A percentile compares a stretch with the other conserved stretches of the same genome.
Conservation (phyloP, 2,888 invertebrate species). For the Leucophora obtusa region DNA sequence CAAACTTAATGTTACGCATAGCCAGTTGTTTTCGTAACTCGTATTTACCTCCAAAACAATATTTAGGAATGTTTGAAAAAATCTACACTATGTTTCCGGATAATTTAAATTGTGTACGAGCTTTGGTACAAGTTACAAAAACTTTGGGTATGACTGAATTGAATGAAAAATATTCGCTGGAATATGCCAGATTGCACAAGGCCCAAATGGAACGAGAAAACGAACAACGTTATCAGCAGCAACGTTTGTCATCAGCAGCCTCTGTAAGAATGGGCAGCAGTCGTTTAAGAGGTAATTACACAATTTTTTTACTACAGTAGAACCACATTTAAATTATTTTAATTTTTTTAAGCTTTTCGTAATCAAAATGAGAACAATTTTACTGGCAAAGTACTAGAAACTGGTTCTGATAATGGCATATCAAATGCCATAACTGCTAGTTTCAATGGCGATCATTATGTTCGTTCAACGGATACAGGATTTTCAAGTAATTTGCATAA, state of each 20-base stretch:
- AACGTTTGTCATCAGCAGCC: slow-evolving; percentile 72
- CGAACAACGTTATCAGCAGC: slow-evolving; percentile 73
- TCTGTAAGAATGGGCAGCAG: slow-evolving; percentile 68
- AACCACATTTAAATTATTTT: too few relatives aligned
- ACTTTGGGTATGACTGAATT: slow-evolving; percentile 92
- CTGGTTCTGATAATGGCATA: slow-evolving; percentile 58
- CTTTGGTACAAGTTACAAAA: slow-evolving; percentile 77
- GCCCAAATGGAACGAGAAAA: slow-evolving; percentile 72
- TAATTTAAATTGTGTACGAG: slow-evolving; percentile 94
- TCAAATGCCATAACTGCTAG: slow-evolving; percentile 61
- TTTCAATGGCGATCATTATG: slow-evolving; percentile 67
- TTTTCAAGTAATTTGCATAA: slow-evolving; percentile 51
- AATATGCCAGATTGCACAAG: slow-evolving; percentile 85
- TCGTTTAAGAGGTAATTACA: slow-evolving; percentile 66
- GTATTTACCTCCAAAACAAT: slow-evolving; percentile 82
- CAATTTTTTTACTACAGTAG: too few relatives aligned
- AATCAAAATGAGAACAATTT: slow-evolving; percentile 70
- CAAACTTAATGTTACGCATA: slow-evolving; percentile 91
- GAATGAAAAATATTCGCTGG: slow-evolving; percentile 87
- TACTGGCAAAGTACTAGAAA: slow-evolving; percentile 61
- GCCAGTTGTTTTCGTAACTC: slow-evolving; percentile 90
- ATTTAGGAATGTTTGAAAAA: slow-evolving; percentile 77
- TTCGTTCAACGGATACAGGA: slow-evolving; percentile 50
- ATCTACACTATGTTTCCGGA: slow-evolving; percentile 94
- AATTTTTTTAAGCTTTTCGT: slow-evolving; percentile 62